Base-by-base conservation (phyloP, 2,888 invertebrate species). In the Trimorus sp. region DNA sequence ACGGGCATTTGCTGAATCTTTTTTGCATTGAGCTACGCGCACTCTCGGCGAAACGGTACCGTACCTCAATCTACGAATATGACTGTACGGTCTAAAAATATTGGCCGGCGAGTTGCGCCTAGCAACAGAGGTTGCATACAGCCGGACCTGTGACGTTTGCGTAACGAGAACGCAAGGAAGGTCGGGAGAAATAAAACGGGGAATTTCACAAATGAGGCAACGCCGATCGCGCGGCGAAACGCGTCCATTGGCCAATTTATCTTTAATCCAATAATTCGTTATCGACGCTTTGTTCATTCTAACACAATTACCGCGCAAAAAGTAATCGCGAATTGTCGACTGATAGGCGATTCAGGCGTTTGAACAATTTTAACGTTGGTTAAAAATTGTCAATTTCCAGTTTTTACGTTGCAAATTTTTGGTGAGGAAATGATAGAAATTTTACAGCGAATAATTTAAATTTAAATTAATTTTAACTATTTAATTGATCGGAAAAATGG, bases 91-190 rank as follows among this genome's bases (percentile, higher is more conserved):
- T 88, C 89, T 89, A 88, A 88, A 88, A 89, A 88, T 89, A 88
- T 89, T 87, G 86, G 87, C 84, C 85, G 85, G 83, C 84, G 84
- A 86, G 88, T 86, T 88, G 89, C 89, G 89, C 89, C 89, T 89
- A 89, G 89, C 89, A 89, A 89, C 89, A 89, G 89, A 86, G 87
- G 87, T 87, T 88, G 88, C 88, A 88, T 87, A 86, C 88, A 87
- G 86, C 85, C 87, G 86, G 84, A 87, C 87, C 88, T 85, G 87
- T 84, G 84, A 86, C 79, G 82, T 82, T 80, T 83, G 83, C 86
- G 84, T 87, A 88, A 87, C 87, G 85, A 83, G 86, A 84, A 85
- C 85, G 85, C 84, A 84, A 76, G 84, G 83, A 81, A 82, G 81
- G 84, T 82, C 74, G 83, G 70, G 65, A 81, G 79, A 83, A 73